Evolutionary conservation across 2,888 invertebrate genomes (phyloP), one percentile per base, ranked within the genome.

Genomic region (Unio delphinus): DNA sequence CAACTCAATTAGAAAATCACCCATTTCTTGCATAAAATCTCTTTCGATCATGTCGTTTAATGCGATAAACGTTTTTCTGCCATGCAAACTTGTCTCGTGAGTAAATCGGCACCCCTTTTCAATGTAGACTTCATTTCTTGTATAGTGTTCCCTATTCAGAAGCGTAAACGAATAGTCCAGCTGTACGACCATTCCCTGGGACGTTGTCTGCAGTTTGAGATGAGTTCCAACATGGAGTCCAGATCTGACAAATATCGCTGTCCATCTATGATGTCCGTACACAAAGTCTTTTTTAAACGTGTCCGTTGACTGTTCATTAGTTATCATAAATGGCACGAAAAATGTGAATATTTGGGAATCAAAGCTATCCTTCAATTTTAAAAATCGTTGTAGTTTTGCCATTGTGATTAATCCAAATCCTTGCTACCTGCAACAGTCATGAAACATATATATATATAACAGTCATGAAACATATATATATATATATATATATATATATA

Each of bases 261-360:
- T 94, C 95, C 95, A 95, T 89, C 93, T 92, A 88, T 95, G 95
- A 88, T 94, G 94, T 66, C 94, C 94, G 90, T 95, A 95, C 77
- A 93, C 93, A 90, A 95, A 94, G 89, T 95, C 95, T 90, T 95
- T 95, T 81, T 94, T 94, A 76, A 94, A 94, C 85, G 95, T 94
- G 90, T 95, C 95, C 72, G 94, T 93, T 88, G 94, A 94, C 65
- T 94, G 93, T 90, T 95, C 95, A 71, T 94, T 92, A 64, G 94
- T 93, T 79, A 95, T 94, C 71, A 94, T 94, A 84, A 93, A 93
- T 74, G 95, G 95, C 82, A 95, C 93, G 85, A 95, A 93, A 91
- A 95, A 95, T 73, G 95, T 95, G 91, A 95, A 95, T 84, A 95
- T 94, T 91, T 95, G 94, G 80, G 95, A 94, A 92, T 95, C 94